Base-by-base conservation (phyloP, 2,888 invertebrate species). In the Dorcus parallelipipedus region DNA sequence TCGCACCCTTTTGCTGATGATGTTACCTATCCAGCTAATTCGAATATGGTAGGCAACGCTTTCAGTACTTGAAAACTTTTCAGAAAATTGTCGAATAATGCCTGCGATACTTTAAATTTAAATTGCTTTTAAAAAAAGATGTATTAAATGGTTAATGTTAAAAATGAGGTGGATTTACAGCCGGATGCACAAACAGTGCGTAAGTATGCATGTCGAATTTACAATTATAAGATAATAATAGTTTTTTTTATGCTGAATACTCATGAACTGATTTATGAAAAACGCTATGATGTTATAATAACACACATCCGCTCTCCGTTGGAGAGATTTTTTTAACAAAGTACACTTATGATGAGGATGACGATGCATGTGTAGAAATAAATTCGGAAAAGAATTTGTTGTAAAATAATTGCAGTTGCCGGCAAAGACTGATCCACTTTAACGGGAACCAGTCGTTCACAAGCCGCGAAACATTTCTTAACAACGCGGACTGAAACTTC, bases 1-100 rank as follows among this genome's bases (percentile, higher is more conserved):
- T 68, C 63, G 64, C 64, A 67, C 67, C 68, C 68, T 65, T 14
- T 64, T 66, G 14, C 26, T 33, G 42, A 17, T 42, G 14, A 42
- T 23, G 20, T 45, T 45, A 45, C 45, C 17, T 20, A 33, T 33
- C 26, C 26, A 33, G 6, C 26, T 33, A 33, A 33, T 33, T 33
- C 26, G 7, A 33, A 33, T 33, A 33, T 33, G 26, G 7, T 33
- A 33, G 26, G 26, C 5, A 33, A 33, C 26, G 26, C 26, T 33
- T 14, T 20, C 26, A 33, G 26, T 33, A 33, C 26, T 33, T 33
- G 26, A 33, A 33, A 33, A 33, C 7, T 33, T 33, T 33, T 33
- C 26, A 33, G 26, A 33, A 26, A 33, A 20, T 20, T 20, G 3
- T 20, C 20, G 3, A 20, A 20, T 20, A 20, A 20, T 20, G 26